phyloP scores from a whole-genome alignment of 2,797 vertebrate genomes.

The Ceryle rudis region DNA sequence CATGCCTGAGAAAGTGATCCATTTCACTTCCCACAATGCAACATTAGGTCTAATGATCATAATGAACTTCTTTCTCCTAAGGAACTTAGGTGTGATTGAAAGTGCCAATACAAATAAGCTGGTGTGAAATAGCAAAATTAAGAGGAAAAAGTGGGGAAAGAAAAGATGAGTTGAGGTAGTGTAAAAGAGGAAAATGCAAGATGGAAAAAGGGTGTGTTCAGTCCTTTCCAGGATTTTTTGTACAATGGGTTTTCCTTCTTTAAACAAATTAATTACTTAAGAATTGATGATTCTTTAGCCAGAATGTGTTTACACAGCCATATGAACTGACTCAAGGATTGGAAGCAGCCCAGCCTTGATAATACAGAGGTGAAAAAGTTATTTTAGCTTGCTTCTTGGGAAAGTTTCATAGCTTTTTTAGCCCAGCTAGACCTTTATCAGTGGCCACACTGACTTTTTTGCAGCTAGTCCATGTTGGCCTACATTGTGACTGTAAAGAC shows the following conservation, averaged over 20 bases:
- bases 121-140: neutral
- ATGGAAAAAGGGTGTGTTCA: neutral
- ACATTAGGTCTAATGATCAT: neutral
- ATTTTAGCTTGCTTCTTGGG: neutral
- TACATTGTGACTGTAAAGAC: neutral
- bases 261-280: neutral
- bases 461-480: neutral
- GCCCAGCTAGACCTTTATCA: neutral
- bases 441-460: neutral
- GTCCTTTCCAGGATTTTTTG: neutral
- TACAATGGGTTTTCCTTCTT: neutral
- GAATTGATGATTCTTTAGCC: neutral
- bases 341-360: neutral
- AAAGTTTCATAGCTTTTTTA: neutral
- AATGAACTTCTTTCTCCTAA: neutral
- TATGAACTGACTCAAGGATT: neutral
- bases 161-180: neutral
- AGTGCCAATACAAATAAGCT: neutral
- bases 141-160: neutral
- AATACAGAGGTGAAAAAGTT: neutral
- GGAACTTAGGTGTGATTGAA: neutral
- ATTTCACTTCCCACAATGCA: neutral
- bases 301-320: neutral
- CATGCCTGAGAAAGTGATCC: neutral
- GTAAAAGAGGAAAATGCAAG: neutral